Base-by-base conservation (phyloP, 1,140 invertebrate genomes). In the Pectinophora gossypiella region DNA sequence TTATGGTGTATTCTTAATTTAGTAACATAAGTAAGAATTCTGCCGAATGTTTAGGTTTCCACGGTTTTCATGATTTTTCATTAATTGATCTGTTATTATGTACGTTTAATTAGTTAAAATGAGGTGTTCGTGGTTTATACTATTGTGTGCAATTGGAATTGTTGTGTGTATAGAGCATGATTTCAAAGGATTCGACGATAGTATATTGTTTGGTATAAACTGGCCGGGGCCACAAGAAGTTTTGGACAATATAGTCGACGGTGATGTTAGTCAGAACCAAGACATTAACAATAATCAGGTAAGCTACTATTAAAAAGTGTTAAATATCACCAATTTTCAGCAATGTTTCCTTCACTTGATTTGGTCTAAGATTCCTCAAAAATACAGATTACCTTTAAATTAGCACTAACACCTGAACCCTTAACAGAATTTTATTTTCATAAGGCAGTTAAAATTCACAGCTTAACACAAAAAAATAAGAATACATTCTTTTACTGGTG, bases 111-210 rank as follows among this genome's bases (percentile, higher is more conserved):
- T 44, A 59, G 46, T 50, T 54, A 50, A 66, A 48, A 63, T 65
- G 65, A 65, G 57, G 52, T 45, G 44, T 35, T 10, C 47, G 12
- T 50, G 48, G 38, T 57, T 68, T 68, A 57, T 76, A 48, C 36
- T 66, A 52, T 18, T 63, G 40, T 64, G 64, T 75, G 54, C 59
- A 46, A 7, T 76, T 36, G 59, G 80, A 60, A 16, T 69, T 40
- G 67, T 54, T 44, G 59, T 62, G 4, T 63, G 66, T 65, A 76
- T 83, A 36, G 72, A 85, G 61, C 77, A 90, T 69, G 91, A 93
- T 77, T 89, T 93, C 15, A 93, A 92, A 74, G 93, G 91, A 32
- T 94, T 96, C 68, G 95, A 96, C 85, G 95, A 96, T 85, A 92
- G 91, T 2, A 90, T 96, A 59, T 80, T 95, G 43, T 96, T 94